These are phyloP conservation scores for Sander vitreus DNA, from an alignment of 2,113 vertebrate species.

Conservation along the genomic window DNA sequence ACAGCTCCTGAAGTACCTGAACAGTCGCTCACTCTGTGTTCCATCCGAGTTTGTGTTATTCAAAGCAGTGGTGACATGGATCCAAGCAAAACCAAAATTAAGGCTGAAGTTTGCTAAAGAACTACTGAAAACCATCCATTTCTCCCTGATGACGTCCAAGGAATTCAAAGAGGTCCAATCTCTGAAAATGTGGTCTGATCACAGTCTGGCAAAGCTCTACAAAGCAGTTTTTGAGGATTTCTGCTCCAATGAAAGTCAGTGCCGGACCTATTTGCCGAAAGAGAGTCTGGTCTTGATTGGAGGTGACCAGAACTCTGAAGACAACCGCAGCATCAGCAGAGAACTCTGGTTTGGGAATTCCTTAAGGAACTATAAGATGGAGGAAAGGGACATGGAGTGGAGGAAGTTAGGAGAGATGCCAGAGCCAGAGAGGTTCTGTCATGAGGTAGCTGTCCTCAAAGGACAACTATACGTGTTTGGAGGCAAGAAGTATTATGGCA, in stretches of 20 bases:
- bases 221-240: constrained; percentile 62
- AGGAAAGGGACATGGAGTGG: constrained; percentile 90
- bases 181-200: constrained; percentile 72
- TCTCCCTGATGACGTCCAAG: constrained; percentile 89
- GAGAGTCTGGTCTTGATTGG: constrained; percentile 89
- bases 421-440: constrained; percentile 85
- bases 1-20: constrained; percentile 85
- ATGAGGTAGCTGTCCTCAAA: constrained; percentile 84
- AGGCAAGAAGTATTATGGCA: constrained; percentile 90
- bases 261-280: constrained; percentile 86
- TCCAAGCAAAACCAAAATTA: constrained; percentile 81
- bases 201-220: constrained; percentile 62
- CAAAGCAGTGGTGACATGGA: constrained; percentile 87
- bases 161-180: constrained; percentile 88
- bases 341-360: constrained; percentile 91
- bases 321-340: constrained; percentile 82
- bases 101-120: constrained; percentile 79
- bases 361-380: constrained; percentile 84
- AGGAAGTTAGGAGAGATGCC: constrained; percentile 87
- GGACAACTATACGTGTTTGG: constrained; percentile 89
- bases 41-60: constrained; percentile 90
- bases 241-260: constrained; percentile 68
- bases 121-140: constrained; percentile 87
- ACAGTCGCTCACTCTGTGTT: constrained; percentile 84
- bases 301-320: constrained; percentile 85